A percentile compares a stretch with the other conserved stretches of the same genome.
Conservation (phyloP, 2,797 vertebrate genomes). For the Florisuga fusca region DNA sequence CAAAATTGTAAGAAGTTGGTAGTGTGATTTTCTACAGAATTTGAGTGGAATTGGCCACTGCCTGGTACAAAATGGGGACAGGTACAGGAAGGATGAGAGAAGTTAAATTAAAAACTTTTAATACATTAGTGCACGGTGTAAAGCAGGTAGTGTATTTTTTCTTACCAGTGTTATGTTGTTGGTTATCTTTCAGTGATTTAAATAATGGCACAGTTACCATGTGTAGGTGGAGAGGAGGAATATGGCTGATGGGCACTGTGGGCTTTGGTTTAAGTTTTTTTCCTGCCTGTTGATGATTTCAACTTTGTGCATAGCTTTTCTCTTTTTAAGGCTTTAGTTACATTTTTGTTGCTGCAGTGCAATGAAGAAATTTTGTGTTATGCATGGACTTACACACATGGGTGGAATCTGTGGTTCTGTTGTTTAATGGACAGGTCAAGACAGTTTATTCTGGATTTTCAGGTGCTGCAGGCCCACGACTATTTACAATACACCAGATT, state of each 20-base stretch:
- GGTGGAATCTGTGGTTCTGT: too few species aligned
- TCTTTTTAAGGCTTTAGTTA: neutral
- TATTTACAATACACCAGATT: conserved; percentile 98
- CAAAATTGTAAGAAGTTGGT: neutral
- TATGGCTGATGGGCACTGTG: neutral
- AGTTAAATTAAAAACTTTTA: neutral
- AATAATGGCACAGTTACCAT: neutral
- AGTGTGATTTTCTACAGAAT: neutral
- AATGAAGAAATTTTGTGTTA: neutral
- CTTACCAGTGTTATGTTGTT: neutral
- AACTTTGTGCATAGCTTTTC: neutral
- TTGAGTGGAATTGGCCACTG: neutral
- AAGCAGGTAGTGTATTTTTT: neutral
- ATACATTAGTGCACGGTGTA: neutral
- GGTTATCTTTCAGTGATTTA: neutral
- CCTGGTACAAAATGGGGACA: neutral
- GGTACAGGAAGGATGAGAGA: neutral
- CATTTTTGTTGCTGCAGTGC: neutral
- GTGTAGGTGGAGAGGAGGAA: neutral
- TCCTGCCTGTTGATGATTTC: neutral
- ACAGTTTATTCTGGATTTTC: conserved; percentile 28
- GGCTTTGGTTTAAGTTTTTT: neutral
- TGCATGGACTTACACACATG: too few species aligned
- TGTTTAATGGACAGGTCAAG: too few species aligned
- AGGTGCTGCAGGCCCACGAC: conserved; percentile 95